These are phyloP conservation scores for Prorops nasuta DNA, from an alignment of 1,140 invertebrate species.

Conservation along the genomic window DNA sequence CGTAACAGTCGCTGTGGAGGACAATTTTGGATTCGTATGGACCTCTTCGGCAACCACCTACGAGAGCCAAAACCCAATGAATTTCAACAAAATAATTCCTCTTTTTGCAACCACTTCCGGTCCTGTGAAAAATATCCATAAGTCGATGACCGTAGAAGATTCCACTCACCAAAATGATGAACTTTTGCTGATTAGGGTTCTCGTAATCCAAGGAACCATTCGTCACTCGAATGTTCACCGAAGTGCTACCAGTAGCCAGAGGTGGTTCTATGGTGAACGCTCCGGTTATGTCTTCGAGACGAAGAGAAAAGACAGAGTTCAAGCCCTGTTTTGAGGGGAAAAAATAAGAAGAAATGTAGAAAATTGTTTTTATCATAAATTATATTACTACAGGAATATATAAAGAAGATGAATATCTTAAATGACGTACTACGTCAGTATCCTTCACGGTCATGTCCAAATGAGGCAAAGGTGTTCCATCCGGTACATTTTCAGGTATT, in stretches of 20 bases:
- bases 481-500: slow-evolving; percentile 78
- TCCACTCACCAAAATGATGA: slow-evolving; percentile 74
- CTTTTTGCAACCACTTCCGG: too few species aligned
- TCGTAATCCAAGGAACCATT: slow-evolving; percentile 84
- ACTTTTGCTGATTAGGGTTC: slow-evolving; percentile 89
- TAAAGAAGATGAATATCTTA: too few species aligned
- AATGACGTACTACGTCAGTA: slow-evolving; percentile 73
- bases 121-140: too few species aligned
- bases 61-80: too few species aligned
- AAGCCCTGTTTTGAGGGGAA: slow-evolving; percentile 60
- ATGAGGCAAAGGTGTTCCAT: slow-evolving; percentile 77
- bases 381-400: too few species aligned
- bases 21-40: slow-evolving; percentile 71
- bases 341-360: neutral
- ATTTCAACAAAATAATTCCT: too few species aligned
- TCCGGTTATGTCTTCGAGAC: slow-evolving; percentile 75
- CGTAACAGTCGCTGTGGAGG: slow-evolving; percentile 84
- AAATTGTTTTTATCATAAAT: too few species aligned
- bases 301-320: slow-evolving; percentile 77
- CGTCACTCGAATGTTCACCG: slow-evolving; percentile 77
- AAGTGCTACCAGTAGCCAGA: slow-evolving; percentile 73
- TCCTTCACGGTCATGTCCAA: slow-evolving; percentile 85
- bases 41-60: slow-evolving; percentile 82
- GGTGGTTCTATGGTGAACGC: slow-evolving; percentile 82
- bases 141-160: too few species aligned